These are phyloP conservation scores for Gadopsis bispinosus DNA, from an alignment of 2,797 vertebrate genomes.

Conservation along the genomic window DNA sequence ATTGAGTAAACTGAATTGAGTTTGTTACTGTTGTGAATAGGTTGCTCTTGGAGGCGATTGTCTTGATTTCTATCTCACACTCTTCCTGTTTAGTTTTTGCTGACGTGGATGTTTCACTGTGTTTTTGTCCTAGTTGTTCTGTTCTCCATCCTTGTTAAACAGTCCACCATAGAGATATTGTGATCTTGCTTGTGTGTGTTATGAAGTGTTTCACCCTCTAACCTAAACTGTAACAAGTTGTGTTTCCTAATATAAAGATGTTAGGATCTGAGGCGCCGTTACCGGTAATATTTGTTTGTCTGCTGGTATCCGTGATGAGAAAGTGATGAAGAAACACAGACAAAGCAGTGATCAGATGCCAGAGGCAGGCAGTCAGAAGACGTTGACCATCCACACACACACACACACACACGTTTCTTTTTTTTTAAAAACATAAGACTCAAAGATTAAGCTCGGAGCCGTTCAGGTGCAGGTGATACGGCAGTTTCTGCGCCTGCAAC, in stretches of 20 bases:
- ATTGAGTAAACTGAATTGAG: neutral
- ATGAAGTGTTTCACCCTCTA: neutral
- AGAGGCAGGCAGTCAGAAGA: conserved; percentile 41
- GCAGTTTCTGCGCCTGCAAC: conserved; percentile 1
- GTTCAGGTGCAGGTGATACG: neutral
- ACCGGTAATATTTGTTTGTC: neutral
- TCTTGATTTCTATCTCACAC: conserved; percentile 44
- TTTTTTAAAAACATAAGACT: neutral
- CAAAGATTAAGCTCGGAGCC: neutral
- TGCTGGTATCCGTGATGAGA: neutral
- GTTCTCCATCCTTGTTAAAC: conserved; percentile 21
- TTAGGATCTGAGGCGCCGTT: neutral
- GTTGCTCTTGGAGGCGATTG: conserved; percentile 1
- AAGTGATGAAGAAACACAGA: conserved; percentile 36
- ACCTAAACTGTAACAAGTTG: neutral
- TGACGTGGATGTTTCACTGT: conserved; percentile 11
- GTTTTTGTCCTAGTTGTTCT: neutral
- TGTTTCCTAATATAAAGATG: neutral
- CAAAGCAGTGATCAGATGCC: conserved; percentile 39
- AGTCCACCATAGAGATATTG: neutral
- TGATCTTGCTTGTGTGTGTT: neutral
- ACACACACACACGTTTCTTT: neutral
- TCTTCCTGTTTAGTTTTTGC: conserved; percentile 51
- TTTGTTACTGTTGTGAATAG: conserved; percentile 20
- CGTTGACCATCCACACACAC: conserved; percentile 13